Percentiles rank a stretch among this genome's conserved stretches.
Conservation (phyloP, 2,888 invertebrate species). For the Atethmia centrago region DNA sequence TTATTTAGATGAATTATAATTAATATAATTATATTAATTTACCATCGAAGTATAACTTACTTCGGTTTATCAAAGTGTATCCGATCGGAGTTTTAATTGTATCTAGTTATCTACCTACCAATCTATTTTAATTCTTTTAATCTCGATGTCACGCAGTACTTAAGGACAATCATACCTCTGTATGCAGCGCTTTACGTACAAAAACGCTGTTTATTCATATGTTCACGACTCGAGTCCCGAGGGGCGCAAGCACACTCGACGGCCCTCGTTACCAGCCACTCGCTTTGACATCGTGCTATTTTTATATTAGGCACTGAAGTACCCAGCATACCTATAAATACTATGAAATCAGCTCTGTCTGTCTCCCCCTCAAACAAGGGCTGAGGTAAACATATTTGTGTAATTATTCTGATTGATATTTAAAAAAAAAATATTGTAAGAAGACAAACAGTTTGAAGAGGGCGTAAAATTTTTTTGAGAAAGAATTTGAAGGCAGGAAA, state of each 20-base stretch:
- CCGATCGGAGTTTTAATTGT: not conserved
- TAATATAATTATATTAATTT: too few relatives aligned
- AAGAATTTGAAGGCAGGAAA: too few relatives aligned
- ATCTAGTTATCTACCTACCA: not conserved
- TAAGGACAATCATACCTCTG: conserved; percentile 21
- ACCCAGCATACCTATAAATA: conserved; percentile 38
- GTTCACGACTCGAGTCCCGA: conserved; percentile 45
- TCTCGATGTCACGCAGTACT: conserved; percentile 10
- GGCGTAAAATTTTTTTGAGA: not conserved
- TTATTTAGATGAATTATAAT: too few relatives aligned
- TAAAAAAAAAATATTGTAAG: conserved; percentile 52
- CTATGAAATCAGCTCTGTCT: conserved; percentile 35
- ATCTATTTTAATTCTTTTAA: not conserved
- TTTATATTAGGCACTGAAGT: conserved; percentile 53
- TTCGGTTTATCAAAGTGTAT: not conserved
- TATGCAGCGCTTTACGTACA: conserved; percentile 36
- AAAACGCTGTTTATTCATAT: conserved; percentile 62
- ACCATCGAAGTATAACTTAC: not conserved
- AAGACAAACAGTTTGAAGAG: conserved; percentile 32
- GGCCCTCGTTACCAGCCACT: conserved; percentile 63
- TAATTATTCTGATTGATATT: conserved; percentile 67
- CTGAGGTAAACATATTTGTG: conserved; percentile 65
- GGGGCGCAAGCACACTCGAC: conserved; percentile 56
- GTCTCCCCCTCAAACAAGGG: conserved; percentile 3
- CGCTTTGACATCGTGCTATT: conserved; percentile 63